These are phyloP conservation scores for Arrhamphus sclerolepis DNA, from an alignment of 2,797 vertebrate genomes.

Conservation along the genomic window DNA sequence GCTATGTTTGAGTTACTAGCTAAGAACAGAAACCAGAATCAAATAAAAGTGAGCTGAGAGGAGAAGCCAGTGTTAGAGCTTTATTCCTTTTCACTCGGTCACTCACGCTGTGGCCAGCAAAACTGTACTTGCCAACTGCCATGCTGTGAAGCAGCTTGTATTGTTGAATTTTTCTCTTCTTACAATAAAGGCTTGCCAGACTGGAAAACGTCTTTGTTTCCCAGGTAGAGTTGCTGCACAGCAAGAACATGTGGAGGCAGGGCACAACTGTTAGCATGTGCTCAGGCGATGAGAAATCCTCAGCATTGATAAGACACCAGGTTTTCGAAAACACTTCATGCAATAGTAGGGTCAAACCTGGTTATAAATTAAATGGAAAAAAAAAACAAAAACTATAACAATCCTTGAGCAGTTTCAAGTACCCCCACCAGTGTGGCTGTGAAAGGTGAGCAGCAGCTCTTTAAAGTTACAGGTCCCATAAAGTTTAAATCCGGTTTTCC, in stretches of 20 bases:
- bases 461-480: no score
- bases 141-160: constrained; percentile 39
- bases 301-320: constrained; percentile 51
- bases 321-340: constrained; percentile 37
- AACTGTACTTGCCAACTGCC: constrained; percentile 41
- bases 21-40: constrained; percentile 22
- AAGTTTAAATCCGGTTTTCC: no score
- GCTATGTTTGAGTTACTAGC: constrained; percentile 12
- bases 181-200: constrained; percentile 18
- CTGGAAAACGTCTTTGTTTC: constrained; percentile 21
- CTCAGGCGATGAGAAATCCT: constrained; percentile 36
- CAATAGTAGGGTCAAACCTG: constrained; percentile 32
- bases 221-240: constrained; percentile 70
- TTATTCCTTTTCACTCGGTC: constrained; percentile 41
- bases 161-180: constrained; percentile 50
- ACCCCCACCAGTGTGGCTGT: constrained; percentile 51
- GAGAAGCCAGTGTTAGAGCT: constrained; percentile 19
- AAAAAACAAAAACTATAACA: constrained; percentile 25
- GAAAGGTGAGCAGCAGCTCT: background rate
- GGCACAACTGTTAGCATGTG: constrained; percentile 14
- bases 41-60: constrained; percentile 13
- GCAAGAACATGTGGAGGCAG: constrained; percentile 50
- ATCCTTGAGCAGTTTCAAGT: constrained; percentile 33
- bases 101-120: constrained; percentile 37
- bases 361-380: constrained; percentile 35